Conservation (phyloP, 1,140 invertebrate genomes). For the Agrilus planipennis region DNA sequence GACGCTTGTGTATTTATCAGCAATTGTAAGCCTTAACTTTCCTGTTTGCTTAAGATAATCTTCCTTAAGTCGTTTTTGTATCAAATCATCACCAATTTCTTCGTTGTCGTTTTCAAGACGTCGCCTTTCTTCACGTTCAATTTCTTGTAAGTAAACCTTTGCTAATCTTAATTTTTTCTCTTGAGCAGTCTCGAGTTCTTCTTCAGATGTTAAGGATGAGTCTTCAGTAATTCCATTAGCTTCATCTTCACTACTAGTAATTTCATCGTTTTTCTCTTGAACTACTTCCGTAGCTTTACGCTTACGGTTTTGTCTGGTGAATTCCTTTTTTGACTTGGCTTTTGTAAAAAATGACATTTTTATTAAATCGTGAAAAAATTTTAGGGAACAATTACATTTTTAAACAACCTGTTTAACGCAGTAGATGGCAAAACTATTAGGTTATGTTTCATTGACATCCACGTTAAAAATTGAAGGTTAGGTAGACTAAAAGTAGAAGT, state of each 20-base stretch:
- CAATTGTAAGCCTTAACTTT: constrained; percentile 58
- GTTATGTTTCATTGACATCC: too few relatives aligned
- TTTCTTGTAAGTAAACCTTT: constrained; percentile 78
- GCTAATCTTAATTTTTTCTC: constrained; percentile 80
- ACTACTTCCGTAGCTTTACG: too few relatives aligned
- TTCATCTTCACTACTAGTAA: constrained; percentile 35
- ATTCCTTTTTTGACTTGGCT: too few relatives aligned
- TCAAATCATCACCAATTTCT: constrained; percentile 52
- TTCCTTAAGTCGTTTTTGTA: constrained; percentile 61
- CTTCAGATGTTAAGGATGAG: constrained; percentile 46
- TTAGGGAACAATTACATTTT: too few relatives aligned
- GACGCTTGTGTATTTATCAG: constrained; percentile 48
- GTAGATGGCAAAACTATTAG: too few relatives aligned
- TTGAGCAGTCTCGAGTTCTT: constrained; percentile 72
- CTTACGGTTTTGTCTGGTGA: too few relatives aligned
- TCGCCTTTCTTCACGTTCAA: constrained; percentile 54
- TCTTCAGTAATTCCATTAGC: constrained; percentile 40
- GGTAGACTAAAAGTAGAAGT: too few relatives aligned
- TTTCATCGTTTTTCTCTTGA: constrained; percentile 35
- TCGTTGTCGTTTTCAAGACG: constrained; percentile 23
- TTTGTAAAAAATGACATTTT: too few relatives aligned
- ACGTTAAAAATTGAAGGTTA: too few relatives aligned
- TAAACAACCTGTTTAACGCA: too few relatives aligned
- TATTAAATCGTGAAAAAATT: too few relatives aligned
- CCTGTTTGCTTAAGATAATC: constrained; percentile 80